phyloP scores from a whole-genome alignment of 2,797 vertebrate species.

The Botia almorhae region DNA sequence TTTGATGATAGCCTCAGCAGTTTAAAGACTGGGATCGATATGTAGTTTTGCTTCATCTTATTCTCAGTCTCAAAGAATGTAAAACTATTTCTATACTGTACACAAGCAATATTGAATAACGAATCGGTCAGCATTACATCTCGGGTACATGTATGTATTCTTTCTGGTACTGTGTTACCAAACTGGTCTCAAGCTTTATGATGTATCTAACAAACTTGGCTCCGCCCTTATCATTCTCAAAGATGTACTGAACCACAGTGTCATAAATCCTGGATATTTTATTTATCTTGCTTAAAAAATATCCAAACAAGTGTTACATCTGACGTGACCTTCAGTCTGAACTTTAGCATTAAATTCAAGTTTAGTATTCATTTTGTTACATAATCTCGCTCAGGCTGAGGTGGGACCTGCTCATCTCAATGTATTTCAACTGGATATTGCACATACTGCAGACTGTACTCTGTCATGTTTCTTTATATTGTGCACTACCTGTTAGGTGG shows the following conservation, averaged over 20 bases:
- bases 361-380: background rate
- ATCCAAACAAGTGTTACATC: background rate
- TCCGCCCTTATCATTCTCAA: background rate
- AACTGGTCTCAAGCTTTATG: conserved; percentile 59
- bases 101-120: conserved; percentile 66
- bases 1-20: conserved; percentile 1
- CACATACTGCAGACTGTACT: conserved; percentile 12
- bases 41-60: background rate
- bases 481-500: conserved; percentile 1
- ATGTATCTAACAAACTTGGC: conserved; percentile 11
- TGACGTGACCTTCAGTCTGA: background rate
- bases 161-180: conserved; percentile 70
- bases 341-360: background rate
- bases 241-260: background rate
- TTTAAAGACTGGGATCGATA: conserved; percentile 10
- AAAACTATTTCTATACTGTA: conserved; percentile 25
- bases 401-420: background rate
- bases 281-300: background rate
- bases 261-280: background rate
- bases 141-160: conserved; percentile 55
- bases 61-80: conserved; percentile 25
- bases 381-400: background rate
- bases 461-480: conserved; percentile 11
- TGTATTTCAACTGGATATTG: conserved; percentile 11
- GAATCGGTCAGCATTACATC: conserved; percentile 55